Base-by-base conservation (phyloP, 2,113 vertebrate species). In the Oenanthe melanoleuca region DNA sequence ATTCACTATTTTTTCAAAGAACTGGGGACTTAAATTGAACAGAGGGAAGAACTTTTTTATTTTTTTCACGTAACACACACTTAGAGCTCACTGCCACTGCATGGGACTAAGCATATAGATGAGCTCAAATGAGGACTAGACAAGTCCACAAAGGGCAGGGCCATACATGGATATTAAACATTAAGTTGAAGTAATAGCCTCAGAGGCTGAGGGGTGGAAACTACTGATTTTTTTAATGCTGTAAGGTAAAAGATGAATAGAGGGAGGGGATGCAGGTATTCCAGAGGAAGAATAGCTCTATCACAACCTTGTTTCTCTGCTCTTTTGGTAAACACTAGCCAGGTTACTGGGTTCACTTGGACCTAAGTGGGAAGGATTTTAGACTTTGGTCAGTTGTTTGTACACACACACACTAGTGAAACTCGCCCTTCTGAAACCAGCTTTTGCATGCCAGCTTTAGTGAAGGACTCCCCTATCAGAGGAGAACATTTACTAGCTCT, bases 1-100 rank as follows among this genome's bases (percentile, higher is more conserved):
- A 86, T 83, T 63, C 79, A 78, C 47, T 80, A 5, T 28, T 92
- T 94, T 92, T 90, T 66, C 34, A 47, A 66, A 83, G 82, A 88
- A 86, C 29, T 56, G 33, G 17, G 38, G 50, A 44, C 42, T 90
- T 72, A 63, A 78, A 89, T 26, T 73, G 34, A 92, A 80, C 37
- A 88, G 63, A 80, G 28, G 25, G 21, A 92, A 90, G n/a, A 88
- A 57, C 4, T 29, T 24, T 22, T 69, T 42, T 6, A 38, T 59
- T 75, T 71, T 74, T 28, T 64, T 14, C 14, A 63, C 8, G 7
- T 20, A 77, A 47, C 11, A 5, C 59, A 86, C 64, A 59, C 55
- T 77, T 55, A 64, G 42, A 90, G 74, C 38, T 92, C 60, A 40
- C 18, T 86, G 82, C 26, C 67, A 55, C 64, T 55, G 37, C 33